Percentiles rank a stretch among this genome's conserved stretches.
Conservation (phyloP, 2,113 vertebrate species). For the Nerophis lumbriciformis region DNA sequence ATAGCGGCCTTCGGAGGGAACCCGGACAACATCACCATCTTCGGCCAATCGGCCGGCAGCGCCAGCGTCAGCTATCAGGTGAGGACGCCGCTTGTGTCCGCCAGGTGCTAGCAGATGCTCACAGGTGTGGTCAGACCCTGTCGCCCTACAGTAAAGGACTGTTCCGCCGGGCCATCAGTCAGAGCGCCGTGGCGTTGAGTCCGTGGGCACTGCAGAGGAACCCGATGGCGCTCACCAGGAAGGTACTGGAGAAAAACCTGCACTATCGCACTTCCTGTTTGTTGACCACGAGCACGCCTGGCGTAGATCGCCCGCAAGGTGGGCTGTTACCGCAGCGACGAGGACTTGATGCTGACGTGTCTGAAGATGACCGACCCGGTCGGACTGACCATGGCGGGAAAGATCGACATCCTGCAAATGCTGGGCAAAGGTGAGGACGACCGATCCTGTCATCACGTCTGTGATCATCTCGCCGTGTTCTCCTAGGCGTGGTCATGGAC, state of each 20-base stretch:
- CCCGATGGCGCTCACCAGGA: slow-evolving; percentile 72
- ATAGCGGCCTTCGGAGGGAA: slow-evolving; percentile 83
- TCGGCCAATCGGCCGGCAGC: slow-evolving; percentile 82
- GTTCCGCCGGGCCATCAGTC: slow-evolving; percentile 79
- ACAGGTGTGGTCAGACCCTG: slow-evolving; percentile 64
- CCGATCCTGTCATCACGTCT: too few relatives aligned
- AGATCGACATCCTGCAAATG: slow-evolving; percentile 56
- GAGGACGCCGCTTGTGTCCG: neutral
- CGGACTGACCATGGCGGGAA: slow-evolving; percentile 71
- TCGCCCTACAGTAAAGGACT: slow-evolving; percentile 79
- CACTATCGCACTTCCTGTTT: neutral
- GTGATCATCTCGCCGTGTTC: too few relatives aligned
- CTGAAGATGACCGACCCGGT: slow-evolving; percentile 68
- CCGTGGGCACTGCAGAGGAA: slow-evolving; percentile 77
- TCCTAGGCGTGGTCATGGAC: slow-evolving; percentile 67
- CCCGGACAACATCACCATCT: slow-evolving; percentile 82
- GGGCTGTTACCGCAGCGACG: slow-evolving; percentile 69
- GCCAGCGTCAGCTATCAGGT: slow-evolving; percentile 83
- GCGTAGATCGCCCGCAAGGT: slow-evolving; percentile 51
- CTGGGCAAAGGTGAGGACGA: slow-evolving; percentile 44
- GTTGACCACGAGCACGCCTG: neutral
- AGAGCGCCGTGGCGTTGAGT: slow-evolving; percentile 73
- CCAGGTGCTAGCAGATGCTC: neutral
- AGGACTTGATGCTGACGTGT: slow-evolving; percentile 71
- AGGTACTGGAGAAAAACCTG: slow-evolving; percentile 44